Conservation (phyloP, 2,113 vertebrate species). For the Platanista minor region DNA sequence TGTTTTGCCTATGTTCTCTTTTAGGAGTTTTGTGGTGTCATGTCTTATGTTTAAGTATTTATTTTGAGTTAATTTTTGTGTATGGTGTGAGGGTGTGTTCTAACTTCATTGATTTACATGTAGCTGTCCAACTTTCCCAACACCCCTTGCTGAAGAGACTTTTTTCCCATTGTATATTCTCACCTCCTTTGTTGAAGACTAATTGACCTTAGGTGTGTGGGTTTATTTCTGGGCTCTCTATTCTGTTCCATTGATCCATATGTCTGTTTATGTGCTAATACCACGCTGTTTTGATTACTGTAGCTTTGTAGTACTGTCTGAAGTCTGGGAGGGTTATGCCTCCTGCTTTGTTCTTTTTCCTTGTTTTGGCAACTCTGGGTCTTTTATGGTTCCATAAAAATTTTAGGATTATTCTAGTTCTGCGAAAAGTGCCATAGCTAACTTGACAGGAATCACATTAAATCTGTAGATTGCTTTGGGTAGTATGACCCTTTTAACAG, state of each 20-base stretch:
- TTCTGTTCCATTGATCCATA: background rate
- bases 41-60: background rate
- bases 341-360: background rate
- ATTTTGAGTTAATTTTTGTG: background rate
- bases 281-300: background rate
- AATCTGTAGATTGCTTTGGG: background rate
- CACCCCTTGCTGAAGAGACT: background rate
- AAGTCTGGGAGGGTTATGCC: background rate
- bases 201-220: background rate
- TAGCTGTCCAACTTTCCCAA: background rate
- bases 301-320: background rate
- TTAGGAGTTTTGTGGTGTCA: background rate
- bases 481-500: background rate
- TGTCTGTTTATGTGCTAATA: background rate
- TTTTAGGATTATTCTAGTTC: background rate
- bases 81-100: background rate
- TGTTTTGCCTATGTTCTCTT: background rate
- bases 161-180: background rate
- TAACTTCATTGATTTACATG: background rate
- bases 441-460: background rate
- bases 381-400: background rate
- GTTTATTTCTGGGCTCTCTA: background rate
- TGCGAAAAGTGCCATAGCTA: background rate
- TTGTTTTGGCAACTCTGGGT: background rate
- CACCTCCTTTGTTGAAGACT: background rate